Evolutionary conservation across 2,888 invertebrate genomes (phyloP).

Genomic region (Chrysolina haemoptera): DNA sequence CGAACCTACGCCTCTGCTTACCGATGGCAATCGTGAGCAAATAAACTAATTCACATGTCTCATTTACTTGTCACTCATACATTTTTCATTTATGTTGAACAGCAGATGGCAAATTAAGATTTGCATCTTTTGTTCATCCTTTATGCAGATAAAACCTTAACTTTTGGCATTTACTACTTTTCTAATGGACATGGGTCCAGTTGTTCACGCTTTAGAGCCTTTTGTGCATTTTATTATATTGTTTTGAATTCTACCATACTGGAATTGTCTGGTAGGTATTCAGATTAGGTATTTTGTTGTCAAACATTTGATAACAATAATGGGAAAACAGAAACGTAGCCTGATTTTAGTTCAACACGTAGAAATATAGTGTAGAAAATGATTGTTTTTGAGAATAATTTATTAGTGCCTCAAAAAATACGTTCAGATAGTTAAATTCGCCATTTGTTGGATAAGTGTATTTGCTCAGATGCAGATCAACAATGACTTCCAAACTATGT

Average conservation of each 20-base stretch:
- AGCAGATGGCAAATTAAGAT: constrained; percentile 14
- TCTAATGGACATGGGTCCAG: constrained; percentile 3
- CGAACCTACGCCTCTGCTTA: background rate
- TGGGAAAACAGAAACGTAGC: too few relatives aligned
- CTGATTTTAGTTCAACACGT: too few relatives aligned
- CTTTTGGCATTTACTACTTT: constrained; percentile 19
- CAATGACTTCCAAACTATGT: too few relatives aligned
- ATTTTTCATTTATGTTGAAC: background rate
- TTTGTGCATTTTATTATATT: constrained; percentile 2
- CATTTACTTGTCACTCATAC: background rate
- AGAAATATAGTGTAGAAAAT: too few relatives aligned
- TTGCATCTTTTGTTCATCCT: constrained; percentile 30
- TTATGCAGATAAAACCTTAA: constrained; percentile 29
- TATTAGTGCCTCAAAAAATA: too few relatives aligned
- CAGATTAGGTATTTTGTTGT: too few relatives aligned
- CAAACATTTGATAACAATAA: too few relatives aligned
- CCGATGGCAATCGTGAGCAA: background rate
- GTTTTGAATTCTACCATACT: background rate
- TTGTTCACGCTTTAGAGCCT: background rate
- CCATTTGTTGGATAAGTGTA: too few relatives aligned
- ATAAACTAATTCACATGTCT: background rate
- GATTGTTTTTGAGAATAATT: too few relatives aligned
- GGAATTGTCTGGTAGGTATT: too few relatives aligned
- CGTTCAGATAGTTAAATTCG: too few relatives aligned
- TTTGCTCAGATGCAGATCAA: too few relatives aligned